Conservation (phyloP, 2,113 vertebrate species). For the Antidorcas marsupialis region DNA sequence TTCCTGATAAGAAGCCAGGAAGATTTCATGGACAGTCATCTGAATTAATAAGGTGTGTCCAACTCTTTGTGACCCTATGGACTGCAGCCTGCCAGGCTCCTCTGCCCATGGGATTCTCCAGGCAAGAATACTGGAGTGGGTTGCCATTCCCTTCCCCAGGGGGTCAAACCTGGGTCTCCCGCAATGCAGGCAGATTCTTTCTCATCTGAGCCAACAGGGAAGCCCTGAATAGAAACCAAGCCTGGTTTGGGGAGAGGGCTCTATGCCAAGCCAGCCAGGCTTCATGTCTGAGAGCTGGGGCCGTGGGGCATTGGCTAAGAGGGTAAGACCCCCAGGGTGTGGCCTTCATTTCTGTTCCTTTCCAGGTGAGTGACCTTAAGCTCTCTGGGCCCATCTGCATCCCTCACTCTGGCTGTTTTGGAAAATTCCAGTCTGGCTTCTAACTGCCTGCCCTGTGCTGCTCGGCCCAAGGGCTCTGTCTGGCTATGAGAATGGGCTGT, state of each 20-base stretch:
- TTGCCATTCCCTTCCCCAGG: neutral
- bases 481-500: neutral
- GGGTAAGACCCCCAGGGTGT: fast-evolving
- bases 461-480: neutral
- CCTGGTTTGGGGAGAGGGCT: neutral
- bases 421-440: neutral
- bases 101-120: neutral
- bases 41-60: neutral
- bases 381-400: neutral
- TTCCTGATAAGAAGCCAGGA: neutral
- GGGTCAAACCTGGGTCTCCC: neutral
- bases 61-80: neutral
- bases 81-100: neutral
- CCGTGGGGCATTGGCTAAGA: fast-evolving
- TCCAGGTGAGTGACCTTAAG: neutral
- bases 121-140: neutral
- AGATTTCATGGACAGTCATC: neutral
- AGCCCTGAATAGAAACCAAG: neutral
- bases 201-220: neutral
- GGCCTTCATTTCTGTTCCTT: neutral
- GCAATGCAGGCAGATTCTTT: neutral
- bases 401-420: neutral
- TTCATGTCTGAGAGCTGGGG: neutral
- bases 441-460: neutral
- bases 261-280: neutral